phyloP scores from a whole-genome alignment of 1,140 invertebrate genomes.

The Cataglyphis hispanica region DNA sequence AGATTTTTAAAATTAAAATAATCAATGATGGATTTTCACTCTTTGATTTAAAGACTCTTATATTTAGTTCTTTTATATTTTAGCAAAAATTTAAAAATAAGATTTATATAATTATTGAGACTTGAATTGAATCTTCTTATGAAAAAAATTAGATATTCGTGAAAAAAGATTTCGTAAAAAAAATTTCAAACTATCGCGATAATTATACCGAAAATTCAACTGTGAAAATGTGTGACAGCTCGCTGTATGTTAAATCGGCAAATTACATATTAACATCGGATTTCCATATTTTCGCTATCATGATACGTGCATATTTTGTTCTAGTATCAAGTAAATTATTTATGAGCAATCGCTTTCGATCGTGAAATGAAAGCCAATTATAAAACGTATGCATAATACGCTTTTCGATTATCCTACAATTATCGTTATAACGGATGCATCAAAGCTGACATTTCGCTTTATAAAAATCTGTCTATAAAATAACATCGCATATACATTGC shows the following conservation, averaged over 20 bases:
- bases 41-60: not conserved
- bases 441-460: conserved; percentile 18
- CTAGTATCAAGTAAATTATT: conserved; percentile 34
- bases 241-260: not conserved
- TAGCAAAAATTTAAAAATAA: not conserved
- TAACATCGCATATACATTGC: not conserved
- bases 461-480: conserved; percentile 8
- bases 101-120: not conserved
- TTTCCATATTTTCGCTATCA: conserved; percentile 50
- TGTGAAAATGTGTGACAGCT: conserved; percentile 17
- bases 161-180: not conserved
- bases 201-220: not conserved
- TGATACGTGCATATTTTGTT: conserved; percentile 24
- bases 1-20: not conserved
- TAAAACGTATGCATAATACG: conserved; percentile 44
- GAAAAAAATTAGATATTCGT: too few relatives aligned
- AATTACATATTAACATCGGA: conserved; percentile 34
- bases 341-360: conserved; percentile 20
- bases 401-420: conserved; percentile 53
- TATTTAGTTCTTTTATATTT: not conserved
- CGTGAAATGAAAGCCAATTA: conserved; percentile 45
- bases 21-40: not conserved
- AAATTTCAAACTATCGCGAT: not conserved
- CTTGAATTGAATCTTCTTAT: not conserved
- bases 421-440: conserved; percentile 1